Percentiles rank a stretch among this genome's conserved stretches.
phyloP scores from a whole-genome alignment of 2,797 vertebrate species.

The Bovichtus variegatus region DNA sequence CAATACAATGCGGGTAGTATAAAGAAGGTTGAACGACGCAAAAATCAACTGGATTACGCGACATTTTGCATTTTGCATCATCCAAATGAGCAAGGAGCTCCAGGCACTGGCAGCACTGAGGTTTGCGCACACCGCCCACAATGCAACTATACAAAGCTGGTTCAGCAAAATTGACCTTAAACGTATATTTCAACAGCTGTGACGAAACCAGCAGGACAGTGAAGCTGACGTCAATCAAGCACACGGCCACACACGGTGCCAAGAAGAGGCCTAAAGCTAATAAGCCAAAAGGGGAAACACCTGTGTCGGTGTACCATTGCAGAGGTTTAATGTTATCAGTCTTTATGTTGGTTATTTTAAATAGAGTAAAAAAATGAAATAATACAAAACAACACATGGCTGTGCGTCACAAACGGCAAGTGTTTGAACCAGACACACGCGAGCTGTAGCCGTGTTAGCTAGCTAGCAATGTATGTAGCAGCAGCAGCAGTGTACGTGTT shows the following conservation, averaged over 20 bases:
- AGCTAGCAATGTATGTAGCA: neutral
- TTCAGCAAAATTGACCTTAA: no score
- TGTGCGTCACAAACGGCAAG: neutral
- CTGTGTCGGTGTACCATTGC: no score
- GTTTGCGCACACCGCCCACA: no score
- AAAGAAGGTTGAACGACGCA: no score
- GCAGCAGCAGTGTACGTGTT: neutral
- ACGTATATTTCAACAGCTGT: neutral
- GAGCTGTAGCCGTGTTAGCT: neutral
- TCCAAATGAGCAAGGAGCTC: no score
- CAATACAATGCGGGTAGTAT: no score
- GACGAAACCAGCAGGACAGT: neutral
- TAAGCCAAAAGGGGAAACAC: neutral
- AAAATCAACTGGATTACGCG: no score
- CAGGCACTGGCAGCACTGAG: no score
- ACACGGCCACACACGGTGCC: neutral
- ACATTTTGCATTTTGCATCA: no score
- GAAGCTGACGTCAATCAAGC: neutral
- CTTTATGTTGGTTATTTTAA: neutral
- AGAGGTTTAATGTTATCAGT: no score
- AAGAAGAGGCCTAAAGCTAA: neutral
- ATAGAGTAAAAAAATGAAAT: neutral
- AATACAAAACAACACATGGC: neutral
- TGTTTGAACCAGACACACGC: neutral
- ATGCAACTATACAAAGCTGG: no score